phyloP scores from a whole-genome alignment of 1,140 invertebrate genomes.

The Drosophila jambulina region DNA sequence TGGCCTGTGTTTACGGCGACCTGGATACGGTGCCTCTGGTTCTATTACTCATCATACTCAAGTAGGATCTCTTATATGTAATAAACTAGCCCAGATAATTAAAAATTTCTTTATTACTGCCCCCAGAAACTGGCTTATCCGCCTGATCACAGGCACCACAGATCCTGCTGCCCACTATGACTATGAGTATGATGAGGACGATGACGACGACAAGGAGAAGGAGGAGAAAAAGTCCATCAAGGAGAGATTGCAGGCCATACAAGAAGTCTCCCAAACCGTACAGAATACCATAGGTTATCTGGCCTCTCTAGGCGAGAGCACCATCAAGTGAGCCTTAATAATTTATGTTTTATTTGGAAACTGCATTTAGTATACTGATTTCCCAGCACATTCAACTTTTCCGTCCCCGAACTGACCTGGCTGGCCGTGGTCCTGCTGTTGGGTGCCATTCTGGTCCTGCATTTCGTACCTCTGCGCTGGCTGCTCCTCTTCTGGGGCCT shows the following conservation, averaged over 20 bases:
- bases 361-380: fast-evolving
- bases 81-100: too few relatives aligned
- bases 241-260: conserved; percentile 96
- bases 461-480: conserved; percentile 95
- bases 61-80: conserved; percentile 85
- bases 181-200: conserved; percentile 90
- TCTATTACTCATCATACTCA: conserved; percentile 91
- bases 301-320: conserved; percentile 95
- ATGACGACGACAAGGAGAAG: conserved; percentile 92
- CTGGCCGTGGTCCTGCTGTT: conserved; percentile 93
- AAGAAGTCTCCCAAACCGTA: conserved; percentile 97
- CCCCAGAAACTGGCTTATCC: conserved; percentile 87
- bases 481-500: conserved; percentile 98
- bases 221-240: conserved; percentile 98
- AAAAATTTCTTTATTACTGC: not conserved
- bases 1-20: conserved; percentile 82
- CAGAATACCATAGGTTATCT: conserved; percentile 97
- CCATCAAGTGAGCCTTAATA: conserved; percentile 92
- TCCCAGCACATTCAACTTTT: conserved; percentile 97
- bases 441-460: conserved; percentile 92
- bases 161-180: conserved; percentile 90
- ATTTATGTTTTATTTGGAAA: not conserved
- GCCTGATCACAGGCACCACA: conserved; percentile 86
- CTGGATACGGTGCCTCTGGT: conserved; percentile 94
- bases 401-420: conserved; percentile 97